Percentiles rank a stretch among this genome's conserved stretches.
Evolutionary conservation across 2,113 vertebrate genomes (phyloP).

Genomic region (Mystacornis crossleyi): DNA sequence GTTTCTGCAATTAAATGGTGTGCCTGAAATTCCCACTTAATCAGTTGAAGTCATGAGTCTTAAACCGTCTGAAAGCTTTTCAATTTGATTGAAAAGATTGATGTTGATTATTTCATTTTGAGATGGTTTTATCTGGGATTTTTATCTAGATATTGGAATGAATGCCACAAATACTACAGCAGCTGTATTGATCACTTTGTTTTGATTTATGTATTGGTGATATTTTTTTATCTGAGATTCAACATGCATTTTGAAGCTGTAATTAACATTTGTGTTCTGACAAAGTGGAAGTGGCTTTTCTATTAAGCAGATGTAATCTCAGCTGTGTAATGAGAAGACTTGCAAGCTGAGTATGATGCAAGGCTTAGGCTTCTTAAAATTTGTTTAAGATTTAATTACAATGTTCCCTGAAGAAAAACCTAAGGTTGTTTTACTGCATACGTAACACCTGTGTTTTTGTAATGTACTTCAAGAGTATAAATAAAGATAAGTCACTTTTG

Average conservation of each 20-base stretch:
- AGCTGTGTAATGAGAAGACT: not conserved
- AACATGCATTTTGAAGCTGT: slow-evolving; percentile 52
- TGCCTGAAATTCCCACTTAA: slow-evolving; percentile 52
- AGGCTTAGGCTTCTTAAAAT: not conserved
- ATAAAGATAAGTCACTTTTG: not conserved
- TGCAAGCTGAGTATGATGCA: not conserved
- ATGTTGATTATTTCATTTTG: slow-evolving; percentile 61
- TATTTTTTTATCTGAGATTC: slow-evolving; percentile 31
- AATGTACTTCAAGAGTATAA: not conserved
- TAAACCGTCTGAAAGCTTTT: slow-evolving; percentile 69
- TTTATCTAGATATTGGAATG: slow-evolving; percentile 22
- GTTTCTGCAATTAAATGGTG: slow-evolving; percentile 45
- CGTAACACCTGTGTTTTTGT: not conserved
- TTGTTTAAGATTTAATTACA: not conserved
- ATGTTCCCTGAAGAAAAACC: not conserved
- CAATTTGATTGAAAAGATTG: slow-evolving; percentile 63
- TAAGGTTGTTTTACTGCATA: not conserved
- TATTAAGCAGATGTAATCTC: slow-evolving; percentile 53
- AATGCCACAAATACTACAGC: slow-evolving; percentile 45
- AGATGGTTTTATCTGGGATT: slow-evolving; percentile 50
- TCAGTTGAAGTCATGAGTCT: slow-evolving; percentile 53
- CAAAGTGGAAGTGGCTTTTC: slow-evolving; percentile 58
- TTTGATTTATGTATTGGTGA: slow-evolving; percentile 52
- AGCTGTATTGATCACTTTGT: slow-evolving; percentile 61
- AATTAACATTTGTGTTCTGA: slow-evolving; percentile 66